phyloP scores from a whole-genome alignment of 2,113 vertebrate genomes.

The Sceloporus undulatus region DNA sequence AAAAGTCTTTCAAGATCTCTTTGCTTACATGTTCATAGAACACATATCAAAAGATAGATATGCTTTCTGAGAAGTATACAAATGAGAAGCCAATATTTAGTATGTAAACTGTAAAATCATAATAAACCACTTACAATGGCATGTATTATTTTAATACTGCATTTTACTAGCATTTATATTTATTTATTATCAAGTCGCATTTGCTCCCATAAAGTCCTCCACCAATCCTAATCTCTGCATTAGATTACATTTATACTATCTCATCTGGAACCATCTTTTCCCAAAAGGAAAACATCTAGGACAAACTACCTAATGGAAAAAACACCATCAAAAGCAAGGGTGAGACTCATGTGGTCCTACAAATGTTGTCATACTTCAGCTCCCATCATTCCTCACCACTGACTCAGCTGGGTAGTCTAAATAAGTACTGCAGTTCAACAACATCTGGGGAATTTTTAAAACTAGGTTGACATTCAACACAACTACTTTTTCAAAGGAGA shows the following conservation, averaged over 20 bases:
- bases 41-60: no score
- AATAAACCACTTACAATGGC: background rate
- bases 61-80: background rate
- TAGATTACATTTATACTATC: background rate
- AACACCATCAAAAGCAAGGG: background rate
- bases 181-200: background rate
- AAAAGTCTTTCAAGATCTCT: no score
- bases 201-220: background rate
- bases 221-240: background rate
- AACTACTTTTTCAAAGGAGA: background rate
- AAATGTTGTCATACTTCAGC: background rate
- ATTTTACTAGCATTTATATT: background rate
- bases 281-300: background rate
- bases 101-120: background rate
- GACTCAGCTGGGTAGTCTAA: background rate
- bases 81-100: background rate
- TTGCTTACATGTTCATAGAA: no score
- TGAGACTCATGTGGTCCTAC: background rate
- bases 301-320: background rate
- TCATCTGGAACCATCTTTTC: background rate
- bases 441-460: background rate
- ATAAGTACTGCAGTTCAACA: background rate
- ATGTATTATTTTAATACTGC: background rate
- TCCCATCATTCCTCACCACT: background rate
- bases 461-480: background rate